These are phyloP conservation scores for Aradus depressus DNA, from an alignment of 2,888 invertebrate genomes.

Conservation along the genomic window DNA sequence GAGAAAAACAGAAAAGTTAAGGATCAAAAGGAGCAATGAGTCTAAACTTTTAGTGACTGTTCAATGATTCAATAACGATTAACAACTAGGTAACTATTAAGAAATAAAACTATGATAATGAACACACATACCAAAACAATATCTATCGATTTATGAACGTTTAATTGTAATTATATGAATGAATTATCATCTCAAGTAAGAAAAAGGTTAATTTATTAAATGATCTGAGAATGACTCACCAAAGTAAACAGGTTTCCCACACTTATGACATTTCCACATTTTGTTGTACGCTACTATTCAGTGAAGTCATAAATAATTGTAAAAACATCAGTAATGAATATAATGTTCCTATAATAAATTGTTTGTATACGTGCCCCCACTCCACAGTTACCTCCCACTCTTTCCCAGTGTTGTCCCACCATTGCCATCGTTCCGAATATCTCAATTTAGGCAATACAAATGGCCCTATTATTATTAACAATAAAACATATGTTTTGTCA, in stretches of 20 bases:
- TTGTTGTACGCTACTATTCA: too few species aligned
- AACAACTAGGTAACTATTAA: too few species aligned
- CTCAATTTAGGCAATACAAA: too few species aligned
- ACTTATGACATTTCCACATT: conserved; percentile 76
- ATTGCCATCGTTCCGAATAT: too few species aligned
- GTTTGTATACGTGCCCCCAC: too few species aligned
- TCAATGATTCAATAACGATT: background rate
- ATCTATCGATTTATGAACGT: background rate
- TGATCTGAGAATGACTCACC: conserved; percentile 41
- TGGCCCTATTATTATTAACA: too few species aligned
- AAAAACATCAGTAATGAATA: too few species aligned
- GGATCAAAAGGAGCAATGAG: background rate
- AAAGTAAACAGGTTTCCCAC: conserved; percentile 68
- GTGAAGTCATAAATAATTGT: too few species aligned
- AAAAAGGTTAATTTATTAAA: conserved; percentile 4
- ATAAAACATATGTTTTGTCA: too few species aligned
- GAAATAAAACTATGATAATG: background rate
- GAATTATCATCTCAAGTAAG: background rate
- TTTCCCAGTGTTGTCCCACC: too few species aligned
- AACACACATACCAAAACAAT: background rate
- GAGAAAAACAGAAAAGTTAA: conserved; percentile 12
- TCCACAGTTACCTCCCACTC: too few species aligned
- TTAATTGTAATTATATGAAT: background rate
- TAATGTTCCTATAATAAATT: too few species aligned
- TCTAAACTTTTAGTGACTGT: background rate